phyloP scores from a whole-genome alignment of 2,113 vertebrate genomes.

The Tautogolabrus adspersus region DNA sequence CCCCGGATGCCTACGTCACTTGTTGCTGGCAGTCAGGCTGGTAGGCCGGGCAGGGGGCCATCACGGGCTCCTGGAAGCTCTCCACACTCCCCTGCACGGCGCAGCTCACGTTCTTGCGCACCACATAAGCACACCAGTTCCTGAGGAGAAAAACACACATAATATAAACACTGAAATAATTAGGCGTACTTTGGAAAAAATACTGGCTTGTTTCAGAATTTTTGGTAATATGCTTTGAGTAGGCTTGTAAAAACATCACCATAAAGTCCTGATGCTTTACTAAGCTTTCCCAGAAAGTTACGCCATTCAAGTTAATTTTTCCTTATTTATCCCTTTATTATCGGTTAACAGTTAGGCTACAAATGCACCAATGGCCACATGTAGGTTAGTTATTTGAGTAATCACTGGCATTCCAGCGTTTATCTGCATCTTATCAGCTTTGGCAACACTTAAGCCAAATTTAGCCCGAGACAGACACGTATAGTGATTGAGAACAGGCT shows the following conservation, averaged over 20 bases:
- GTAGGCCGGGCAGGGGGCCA: constrained; percentile 88
- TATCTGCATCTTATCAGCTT: constrained; percentile 65
- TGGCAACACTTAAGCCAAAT: constrained; percentile 37
- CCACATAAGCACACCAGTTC: constrained; percentile 97
- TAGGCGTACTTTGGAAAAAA: too few species aligned
- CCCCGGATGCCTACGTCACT: constrained; percentile 81
- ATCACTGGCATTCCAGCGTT: constrained; percentile 53
- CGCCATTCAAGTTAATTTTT: not conserved
- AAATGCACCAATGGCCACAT: not conserved
- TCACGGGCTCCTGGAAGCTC: constrained; percentile 90
- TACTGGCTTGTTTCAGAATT: too few species aligned
- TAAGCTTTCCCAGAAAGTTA: not conserved
- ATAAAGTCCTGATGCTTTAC: not conserved
- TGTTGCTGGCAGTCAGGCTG: constrained; percentile 87
- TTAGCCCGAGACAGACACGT: constrained; percentile 50
- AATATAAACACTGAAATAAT: not conserved
- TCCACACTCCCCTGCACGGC: constrained; percentile 91
- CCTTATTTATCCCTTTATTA: too few species aligned
- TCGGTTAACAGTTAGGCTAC: too few species aligned
- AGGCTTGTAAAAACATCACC: not conserved
- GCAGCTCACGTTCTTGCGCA: constrained; percentile 95
- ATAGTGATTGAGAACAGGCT: not conserved
- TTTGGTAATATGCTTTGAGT: too few species aligned
- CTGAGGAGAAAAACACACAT: constrained; percentile 75
- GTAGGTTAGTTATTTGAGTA: constrained; percentile 5